These are phyloP conservation scores for Micronycteris hirsuta DNA, from an alignment of 2,113 vertebrate species.

Conservation along the genomic window DNA sequence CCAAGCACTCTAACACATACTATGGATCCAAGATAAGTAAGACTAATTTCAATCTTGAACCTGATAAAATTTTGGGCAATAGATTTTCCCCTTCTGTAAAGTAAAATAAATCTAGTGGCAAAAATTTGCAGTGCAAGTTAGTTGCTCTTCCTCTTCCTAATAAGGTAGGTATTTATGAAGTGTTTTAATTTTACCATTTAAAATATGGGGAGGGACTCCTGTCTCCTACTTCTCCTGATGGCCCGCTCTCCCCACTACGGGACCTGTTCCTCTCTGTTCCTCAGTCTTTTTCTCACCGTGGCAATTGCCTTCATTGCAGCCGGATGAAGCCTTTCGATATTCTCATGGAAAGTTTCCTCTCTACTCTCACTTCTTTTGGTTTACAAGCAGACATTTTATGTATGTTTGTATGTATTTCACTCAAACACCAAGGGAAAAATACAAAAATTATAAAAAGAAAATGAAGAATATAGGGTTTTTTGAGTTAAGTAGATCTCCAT, in stretches of 20 bases:
- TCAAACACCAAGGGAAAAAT: not conserved
- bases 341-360: not conserved
- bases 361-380: not conserved
- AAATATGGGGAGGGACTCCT: not conserved
- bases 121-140: not conserved
- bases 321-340: not conserved
- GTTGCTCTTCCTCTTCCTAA: not conserved
- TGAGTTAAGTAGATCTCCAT: not conserved
- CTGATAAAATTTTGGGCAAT: not conserved
- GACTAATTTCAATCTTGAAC: not conserved
- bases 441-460: not conserved
- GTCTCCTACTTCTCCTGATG: not conserved
- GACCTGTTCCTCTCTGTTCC: not conserved
- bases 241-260: too few species aligned
- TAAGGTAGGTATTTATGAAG: not conserved
- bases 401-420: not conserved
- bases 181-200: not conserved
- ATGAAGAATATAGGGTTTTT: not conserved
- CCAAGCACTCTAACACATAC: not conserved
- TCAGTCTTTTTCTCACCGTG: not conserved
- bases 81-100: not conserved
- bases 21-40: not conserved
- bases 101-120: not conserved
- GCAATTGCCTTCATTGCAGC: not conserved
- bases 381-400: not conserved